These are phyloP conservation scores for Moxostoma hubbsi DNA, from an alignment of 2,797 vertebrate genomes.

Conservation along the genomic window DNA sequence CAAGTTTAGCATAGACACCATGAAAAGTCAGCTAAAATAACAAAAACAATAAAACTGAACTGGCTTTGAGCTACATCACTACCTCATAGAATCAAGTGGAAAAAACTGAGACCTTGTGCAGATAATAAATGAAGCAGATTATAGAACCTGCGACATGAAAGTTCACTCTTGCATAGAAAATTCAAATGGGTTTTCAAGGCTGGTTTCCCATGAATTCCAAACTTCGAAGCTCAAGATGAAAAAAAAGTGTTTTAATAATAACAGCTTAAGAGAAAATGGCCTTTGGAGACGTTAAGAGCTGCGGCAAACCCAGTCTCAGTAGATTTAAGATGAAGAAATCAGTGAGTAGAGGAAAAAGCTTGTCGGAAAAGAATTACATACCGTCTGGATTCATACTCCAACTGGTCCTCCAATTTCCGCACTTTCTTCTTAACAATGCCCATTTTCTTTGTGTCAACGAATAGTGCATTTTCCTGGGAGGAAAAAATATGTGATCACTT, in stretches of 20 bases:
- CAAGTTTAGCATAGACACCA: too few species aligned
- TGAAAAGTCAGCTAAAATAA: background rate
- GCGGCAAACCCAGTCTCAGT: background rate
- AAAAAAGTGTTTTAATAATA: slow-evolving; percentile 1
- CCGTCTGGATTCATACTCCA: slow-evolving; percentile 93
- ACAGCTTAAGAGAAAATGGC: background rate
- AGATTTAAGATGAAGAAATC: background rate
- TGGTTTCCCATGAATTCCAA: slow-evolving; percentile 16
- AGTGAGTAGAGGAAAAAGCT: background rate
- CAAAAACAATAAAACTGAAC: background rate
- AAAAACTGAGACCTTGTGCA: background rate
- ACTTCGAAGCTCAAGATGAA: background rate
- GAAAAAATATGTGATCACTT: background rate
- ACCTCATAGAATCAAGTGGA: background rate
- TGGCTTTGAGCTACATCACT: background rate
- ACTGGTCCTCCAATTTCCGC: slow-evolving; percentile 95
- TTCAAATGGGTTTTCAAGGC: slow-evolving; percentile 23
- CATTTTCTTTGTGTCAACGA: slow-evolving; percentile 97
- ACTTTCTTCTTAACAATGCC: slow-evolving; percentile 97
- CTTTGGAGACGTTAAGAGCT: background rate
- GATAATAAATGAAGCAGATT: background rate
- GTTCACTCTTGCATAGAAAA: background rate
- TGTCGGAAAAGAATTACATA: slow-evolving; percentile 68
- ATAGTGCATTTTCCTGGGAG: slow-evolving; percentile 89
- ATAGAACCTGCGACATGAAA: background rate